These are phyloP conservation scores for Agrilus biguttatus DNA, from an alignment of 2,888 invertebrate species.

Conservation along the genomic window DNA sequence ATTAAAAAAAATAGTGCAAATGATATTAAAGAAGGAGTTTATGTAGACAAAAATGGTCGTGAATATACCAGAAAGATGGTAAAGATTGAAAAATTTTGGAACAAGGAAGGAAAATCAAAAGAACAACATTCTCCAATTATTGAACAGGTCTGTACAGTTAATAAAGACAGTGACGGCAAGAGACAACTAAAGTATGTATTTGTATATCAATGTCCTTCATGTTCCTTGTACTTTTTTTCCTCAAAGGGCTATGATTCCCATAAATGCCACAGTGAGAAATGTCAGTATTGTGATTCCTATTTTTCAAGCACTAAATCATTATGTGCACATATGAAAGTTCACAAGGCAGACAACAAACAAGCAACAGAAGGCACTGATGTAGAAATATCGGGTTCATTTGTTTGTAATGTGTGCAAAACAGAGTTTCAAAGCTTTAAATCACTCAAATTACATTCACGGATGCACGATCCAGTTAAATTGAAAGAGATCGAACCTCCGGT, in stretches of 20 bases:
- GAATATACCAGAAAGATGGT: constrained; percentile 39
- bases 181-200: constrained; percentile 14
- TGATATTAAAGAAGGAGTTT: constrained; percentile 31
- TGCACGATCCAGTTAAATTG: constrained; percentile 54
- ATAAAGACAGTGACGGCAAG: too few species aligned
- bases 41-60: constrained; percentile 35
- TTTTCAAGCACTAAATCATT: constrained; percentile 42
- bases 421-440: constrained; percentile 52
- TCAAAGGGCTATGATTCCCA: constrained; percentile 32
- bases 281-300: constrained; percentile 34
- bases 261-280: constrained; percentile 26
- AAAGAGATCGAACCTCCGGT: constrained; percentile 37
- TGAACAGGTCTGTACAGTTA: neutral
- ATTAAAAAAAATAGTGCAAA: too few species aligned
- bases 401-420: constrained; percentile 53
- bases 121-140: neutral
- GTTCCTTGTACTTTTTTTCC: constrained; percentile 32
- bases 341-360: constrained; percentile 25
- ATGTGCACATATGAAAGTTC: constrained; percentile 45
- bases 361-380: constrained; percentile 3
- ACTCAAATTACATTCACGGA: constrained; percentile 52
- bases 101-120: constrained; percentile 15
- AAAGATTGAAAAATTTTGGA: constrained; percentile 44
- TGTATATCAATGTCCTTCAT: constrained; percentile 34
- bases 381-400: constrained; percentile 25